These are phyloP conservation scores for Cenopis cana DNA, from an alignment of 2,888 invertebrate genomes.

Conservation along the genomic window DNA sequence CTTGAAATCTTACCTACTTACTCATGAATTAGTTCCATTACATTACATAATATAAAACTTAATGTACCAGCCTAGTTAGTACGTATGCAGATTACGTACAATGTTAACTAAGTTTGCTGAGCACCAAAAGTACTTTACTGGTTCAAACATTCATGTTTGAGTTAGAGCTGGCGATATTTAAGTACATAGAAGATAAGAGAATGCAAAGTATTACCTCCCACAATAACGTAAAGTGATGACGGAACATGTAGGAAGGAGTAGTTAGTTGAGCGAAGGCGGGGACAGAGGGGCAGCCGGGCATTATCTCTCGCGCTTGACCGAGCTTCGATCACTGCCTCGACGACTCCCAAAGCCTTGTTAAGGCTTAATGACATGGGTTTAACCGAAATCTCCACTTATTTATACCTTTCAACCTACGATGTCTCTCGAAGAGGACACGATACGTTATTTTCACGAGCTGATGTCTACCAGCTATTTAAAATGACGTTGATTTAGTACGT, in stretches of 20 bases:
- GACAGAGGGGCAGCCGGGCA: slow-evolving; percentile 50
- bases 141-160: slow-evolving; percentile 13
- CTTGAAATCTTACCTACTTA: background rate
- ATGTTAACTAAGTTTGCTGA: slow-evolving; percentile 11
- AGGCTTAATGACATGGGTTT: slow-evolving; percentile 76
- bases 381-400: slow-evolving; percentile 70
- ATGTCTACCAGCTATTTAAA: slow-evolving; percentile 41
- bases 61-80: slow-evolving; percentile 13
- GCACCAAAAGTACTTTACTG: slow-evolving; percentile 1
- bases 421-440: slow-evolving; percentile 51
- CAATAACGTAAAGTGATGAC: slow-evolving; percentile 34
- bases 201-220: slow-evolving; percentile 8
- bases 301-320: slow-evolving; percentile 83
- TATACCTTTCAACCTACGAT: slow-evolving; percentile 61
- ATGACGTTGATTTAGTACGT: slow-evolving; percentile 38
- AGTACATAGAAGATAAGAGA: background rate
- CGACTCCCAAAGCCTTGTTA: slow-evolving; percentile 78
- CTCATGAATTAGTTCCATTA: slow-evolving; percentile 28
- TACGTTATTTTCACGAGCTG: slow-evolving; percentile 39
- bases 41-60: slow-evolving; percentile 24
- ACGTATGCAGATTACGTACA: slow-evolving; percentile 14
- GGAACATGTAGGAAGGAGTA: slow-evolving; percentile 47
- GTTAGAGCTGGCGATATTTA: background rate
- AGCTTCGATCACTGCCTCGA: slow-evolving; percentile 77
- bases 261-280: slow-evolving; percentile 53